Percentiles rank a stretch among this genome's conserved stretches.
Evolutionary conservation across 1,140 invertebrate genomes (phyloP).

Genomic region (Trachymyrmex cornetzi): DNA sequence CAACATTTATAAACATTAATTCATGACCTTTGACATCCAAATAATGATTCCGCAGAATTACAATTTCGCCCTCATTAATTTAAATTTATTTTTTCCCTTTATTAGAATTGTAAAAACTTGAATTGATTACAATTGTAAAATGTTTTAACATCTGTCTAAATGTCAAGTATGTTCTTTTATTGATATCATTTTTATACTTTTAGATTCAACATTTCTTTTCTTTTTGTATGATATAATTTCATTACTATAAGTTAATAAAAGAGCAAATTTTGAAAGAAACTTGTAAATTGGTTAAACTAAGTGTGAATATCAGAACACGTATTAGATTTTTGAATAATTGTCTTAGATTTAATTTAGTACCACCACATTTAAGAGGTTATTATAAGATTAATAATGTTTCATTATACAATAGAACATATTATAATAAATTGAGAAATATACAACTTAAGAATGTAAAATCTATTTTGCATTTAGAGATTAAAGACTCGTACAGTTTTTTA

Average conservation of each 20-base stretch:
- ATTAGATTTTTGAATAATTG: no score
- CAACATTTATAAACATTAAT: constrained; percentile 70
- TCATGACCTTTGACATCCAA: constrained; percentile 32
- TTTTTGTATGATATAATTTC: background rate
- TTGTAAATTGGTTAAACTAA: no score
- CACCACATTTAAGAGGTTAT: no score
- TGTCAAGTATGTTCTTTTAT: constrained; percentile 14
- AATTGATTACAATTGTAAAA: constrained; percentile 27
- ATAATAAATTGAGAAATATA: no score
- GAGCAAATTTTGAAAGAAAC: no score
- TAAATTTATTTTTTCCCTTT: constrained; percentile 18
- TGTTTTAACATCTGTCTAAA: background rate
- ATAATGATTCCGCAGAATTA: constrained; percentile 23
- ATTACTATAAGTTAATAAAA: background rate
- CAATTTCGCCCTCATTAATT: constrained; percentile 8
- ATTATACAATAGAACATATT: no score
- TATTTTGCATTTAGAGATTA: no score
- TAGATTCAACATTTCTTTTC: background rate
- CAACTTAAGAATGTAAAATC: no score
- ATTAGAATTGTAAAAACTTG: constrained; percentile 55
- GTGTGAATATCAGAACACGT: no score
- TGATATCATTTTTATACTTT: background rate
- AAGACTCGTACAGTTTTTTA: no score
- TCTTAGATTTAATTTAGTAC: no score
- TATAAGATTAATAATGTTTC: no score